These are phyloP conservation scores for Papilio gigon DNA, from an alignment of 2,888 invertebrate genomes.

Conservation along the genomic window DNA sequence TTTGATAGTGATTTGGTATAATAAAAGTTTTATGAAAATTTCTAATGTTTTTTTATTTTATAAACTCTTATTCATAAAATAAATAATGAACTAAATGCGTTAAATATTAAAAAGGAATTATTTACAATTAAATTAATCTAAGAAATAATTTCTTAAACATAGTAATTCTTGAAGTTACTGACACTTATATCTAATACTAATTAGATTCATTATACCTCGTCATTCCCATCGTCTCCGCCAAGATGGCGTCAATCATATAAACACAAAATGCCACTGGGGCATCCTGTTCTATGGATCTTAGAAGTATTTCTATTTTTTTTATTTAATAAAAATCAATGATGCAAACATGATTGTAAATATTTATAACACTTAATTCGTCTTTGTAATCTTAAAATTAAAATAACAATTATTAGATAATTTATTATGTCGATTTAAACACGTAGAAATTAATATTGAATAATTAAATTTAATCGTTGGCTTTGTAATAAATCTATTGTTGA, in stretches of 20 bases:
- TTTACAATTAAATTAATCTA: constrained; percentile 21
- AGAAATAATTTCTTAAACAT: background rate
- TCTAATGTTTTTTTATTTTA: constrained; percentile 20
- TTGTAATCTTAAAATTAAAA: background rate
- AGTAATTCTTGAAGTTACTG: too few relatives aligned
- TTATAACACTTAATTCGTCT: too few relatives aligned
- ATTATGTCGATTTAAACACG: too few relatives aligned
- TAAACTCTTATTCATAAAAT: constrained; percentile 11
- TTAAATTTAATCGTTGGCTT: constrained; percentile 16
- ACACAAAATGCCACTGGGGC: too few relatives aligned
- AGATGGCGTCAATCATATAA: too few relatives aligned
- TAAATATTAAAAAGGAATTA: constrained; percentile 20
- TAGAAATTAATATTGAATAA: background rate
- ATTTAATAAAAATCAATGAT: too few relatives aligned
- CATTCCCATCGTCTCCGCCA: too few relatives aligned
- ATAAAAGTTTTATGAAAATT: constrained; percentile 27
- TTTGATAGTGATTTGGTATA: constrained; percentile 33
- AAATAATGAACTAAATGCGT: constrained; percentile 39
- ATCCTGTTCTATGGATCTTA: too few relatives aligned
- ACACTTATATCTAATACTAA: too few relatives aligned
- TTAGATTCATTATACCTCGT: too few relatives aligned
- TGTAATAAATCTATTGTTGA: constrained; percentile 5
- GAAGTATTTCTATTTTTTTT: too few relatives aligned
- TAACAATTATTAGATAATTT: background rate
- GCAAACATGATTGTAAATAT: too few relatives aligned